Evolutionary conservation across 2,797 vertebrate species (phyloP).

Genomic region (Cossypha niveicapilla): DNA sequence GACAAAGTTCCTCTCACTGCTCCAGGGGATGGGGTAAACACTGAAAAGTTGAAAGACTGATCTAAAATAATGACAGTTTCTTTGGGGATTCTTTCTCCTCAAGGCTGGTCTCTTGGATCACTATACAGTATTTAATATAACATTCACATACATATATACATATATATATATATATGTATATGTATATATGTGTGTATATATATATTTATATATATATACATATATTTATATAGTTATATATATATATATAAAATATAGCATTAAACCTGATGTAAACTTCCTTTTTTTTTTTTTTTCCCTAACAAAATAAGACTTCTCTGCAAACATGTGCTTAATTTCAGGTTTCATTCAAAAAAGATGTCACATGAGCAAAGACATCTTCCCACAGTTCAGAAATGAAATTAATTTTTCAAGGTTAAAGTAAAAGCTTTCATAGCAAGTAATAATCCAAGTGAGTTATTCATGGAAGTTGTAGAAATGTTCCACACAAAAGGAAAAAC

Average conservation of each 20-base stretch:
- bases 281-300: rapidly evolving
- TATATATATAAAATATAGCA: neutral
- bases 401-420: neutral
- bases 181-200: too few relatives aligned
- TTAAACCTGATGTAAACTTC: neutral
- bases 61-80: neutral
- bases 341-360: neutral
- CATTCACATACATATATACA: neutral
- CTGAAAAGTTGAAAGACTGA: neutral
- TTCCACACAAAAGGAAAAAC: neutral
- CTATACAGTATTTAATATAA: neutral
- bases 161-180: neutral
- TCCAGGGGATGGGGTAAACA: neutral
- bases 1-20: neutral
- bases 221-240: neutral
- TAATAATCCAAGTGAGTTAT: neutral
- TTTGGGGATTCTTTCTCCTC: neutral
- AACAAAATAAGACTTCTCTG: neutral
- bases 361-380: neutral
- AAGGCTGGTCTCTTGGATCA: neutral
- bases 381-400: neutral
- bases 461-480: neutral
- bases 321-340: rapidly evolving
- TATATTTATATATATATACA: neutral
- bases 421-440: neutral